These are phyloP conservation scores for Microctenopoma stevenorrisi DNA, from an alignment of 2,797 vertebrate species.

Conservation along the genomic window DNA sequence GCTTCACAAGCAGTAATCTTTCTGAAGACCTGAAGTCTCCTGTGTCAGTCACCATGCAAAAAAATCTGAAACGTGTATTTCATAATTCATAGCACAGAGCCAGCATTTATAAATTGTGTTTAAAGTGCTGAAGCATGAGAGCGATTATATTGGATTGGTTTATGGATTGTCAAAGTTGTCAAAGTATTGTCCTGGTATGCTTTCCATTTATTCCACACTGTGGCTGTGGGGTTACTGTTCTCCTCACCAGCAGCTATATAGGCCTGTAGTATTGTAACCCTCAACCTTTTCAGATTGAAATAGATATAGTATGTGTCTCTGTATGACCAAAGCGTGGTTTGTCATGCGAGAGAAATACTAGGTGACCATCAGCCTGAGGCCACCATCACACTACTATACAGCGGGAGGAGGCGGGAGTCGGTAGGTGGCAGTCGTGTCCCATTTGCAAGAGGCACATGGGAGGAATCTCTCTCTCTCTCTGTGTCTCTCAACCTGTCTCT, in stretches of 20 bases:
- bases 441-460: conserved; percentile 69
- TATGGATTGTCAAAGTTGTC: conserved; percentile 45
- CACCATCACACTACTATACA: conserved; percentile 42
- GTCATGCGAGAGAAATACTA: conserved; percentile 59
- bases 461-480: conserved; percentile 43
- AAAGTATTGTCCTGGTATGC: conserved; percentile 7
- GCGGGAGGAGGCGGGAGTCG: conserved; percentile 63
- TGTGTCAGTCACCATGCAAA: conserved; percentile 56
- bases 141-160: conserved; percentile 50
- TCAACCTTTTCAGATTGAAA: conserved; percentile 47
- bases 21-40: conserved; percentile 55
- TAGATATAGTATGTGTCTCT: conserved; percentile 42
- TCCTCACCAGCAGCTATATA: conserved; percentile 4
- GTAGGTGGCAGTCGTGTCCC: conserved; percentile 94
- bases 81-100: conserved; percentile 59
- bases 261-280: conserved; percentile 15
- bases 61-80: conserved; percentile 51
- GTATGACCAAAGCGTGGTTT: conserved; percentile 50
- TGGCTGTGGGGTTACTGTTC: conserved; percentile 1
- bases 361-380: conserved; percentile 66
- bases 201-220: conserved; percentile 2
- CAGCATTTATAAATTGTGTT: conserved; percentile 52
- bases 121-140: conserved; percentile 47
- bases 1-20: conserved; percentile 60
- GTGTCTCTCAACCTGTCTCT: conserved; percentile 25